Percentiles rank a stretch among this genome's conserved stretches.
Conservation (phyloP, 2,797 vertebrate genomes). For the Spondyliosoma cantharus region DNA sequence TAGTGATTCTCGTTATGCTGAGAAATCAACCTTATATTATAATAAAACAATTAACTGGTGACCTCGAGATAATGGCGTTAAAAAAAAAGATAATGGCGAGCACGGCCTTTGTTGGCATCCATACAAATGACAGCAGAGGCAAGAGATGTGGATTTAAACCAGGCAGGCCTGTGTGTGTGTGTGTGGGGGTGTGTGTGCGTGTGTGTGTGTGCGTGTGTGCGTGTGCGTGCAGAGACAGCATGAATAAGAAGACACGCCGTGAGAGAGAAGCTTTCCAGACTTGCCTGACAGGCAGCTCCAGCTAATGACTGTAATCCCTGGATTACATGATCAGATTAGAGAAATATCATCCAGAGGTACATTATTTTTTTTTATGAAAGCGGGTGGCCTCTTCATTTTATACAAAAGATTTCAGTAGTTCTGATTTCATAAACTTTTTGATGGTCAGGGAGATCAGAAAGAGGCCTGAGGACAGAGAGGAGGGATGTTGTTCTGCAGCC, state of each 20-base stretch:
- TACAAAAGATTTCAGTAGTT: neutral
- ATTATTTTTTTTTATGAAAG: neutral
- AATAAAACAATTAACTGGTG: no score
- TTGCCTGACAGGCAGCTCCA: constrained; percentile 12
- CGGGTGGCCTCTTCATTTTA: neutral
- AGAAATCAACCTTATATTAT: no score
- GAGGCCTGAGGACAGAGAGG: neutral
- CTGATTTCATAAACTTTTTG: neutral
- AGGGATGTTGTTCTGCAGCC: neutral
- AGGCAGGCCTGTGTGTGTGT: neutral
- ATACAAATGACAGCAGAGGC: neutral
- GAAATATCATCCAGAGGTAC: neutral
- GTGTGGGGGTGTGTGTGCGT: neutral
- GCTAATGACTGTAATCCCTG: constrained; percentile 19
- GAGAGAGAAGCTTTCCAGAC: constrained; percentile 30
- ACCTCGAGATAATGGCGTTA: no score
- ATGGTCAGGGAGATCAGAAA: neutral
- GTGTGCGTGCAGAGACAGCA: neutral
- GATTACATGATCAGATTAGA: constrained; percentile 30
- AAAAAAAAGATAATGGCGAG: no score
- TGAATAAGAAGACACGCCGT: neutral
- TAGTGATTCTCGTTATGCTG: no score
- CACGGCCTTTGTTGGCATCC: no score
- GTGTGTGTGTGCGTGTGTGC: constrained; percentile 12
- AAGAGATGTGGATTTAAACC: constrained; percentile 1